These are phyloP conservation scores for Philopedon plagiatum DNA, from an alignment of 2,888 invertebrate genomes.

Conservation along the genomic window DNA sequence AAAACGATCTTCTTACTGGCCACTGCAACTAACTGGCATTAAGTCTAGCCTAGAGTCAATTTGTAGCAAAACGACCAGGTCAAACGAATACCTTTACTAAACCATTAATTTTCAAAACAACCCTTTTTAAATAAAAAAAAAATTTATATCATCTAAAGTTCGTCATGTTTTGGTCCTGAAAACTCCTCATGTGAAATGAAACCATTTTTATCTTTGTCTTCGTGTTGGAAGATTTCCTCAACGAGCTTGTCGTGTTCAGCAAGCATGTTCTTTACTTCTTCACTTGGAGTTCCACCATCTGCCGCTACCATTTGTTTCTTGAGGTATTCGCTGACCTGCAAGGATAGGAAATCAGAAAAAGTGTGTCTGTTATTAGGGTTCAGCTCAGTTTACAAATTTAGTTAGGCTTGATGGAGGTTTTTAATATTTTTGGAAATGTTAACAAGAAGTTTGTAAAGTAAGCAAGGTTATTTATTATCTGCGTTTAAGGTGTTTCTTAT, in stretches of 20 bases:
- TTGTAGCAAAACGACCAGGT: too few relatives aligned
- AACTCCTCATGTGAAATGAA: slow-evolving; percentile 97
- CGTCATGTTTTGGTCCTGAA: slow-evolving; percentile 97
- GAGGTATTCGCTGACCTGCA: slow-evolving; percentile 91
- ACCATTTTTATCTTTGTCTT: slow-evolving; percentile 97
- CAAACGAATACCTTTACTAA: too few relatives aligned
- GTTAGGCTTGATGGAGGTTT: slow-evolving; percentile 10
- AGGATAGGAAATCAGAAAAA: slow-evolving; percentile 41
- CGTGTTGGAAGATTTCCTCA: slow-evolving; percentile 97
- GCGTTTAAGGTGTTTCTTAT: too few relatives aligned
- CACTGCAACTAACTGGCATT: too few relatives aligned
- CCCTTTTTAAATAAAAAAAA: neutral
- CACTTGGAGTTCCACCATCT: slow-evolving; percentile 80
- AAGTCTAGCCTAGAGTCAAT: too few relatives aligned
- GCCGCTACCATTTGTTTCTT: slow-evolving; percentile 92
- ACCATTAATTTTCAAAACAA: neutral
- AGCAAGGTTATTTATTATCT: too few relatives aligned
- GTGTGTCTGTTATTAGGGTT: neutral
- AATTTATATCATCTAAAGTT: slow-evolving; percentile 76
- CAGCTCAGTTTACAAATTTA: slow-evolving; percentile 7
- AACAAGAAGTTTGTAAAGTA: neutral
- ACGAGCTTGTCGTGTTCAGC: slow-evolving; percentile 94
- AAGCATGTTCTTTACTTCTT: slow-evolving; percentile 86
- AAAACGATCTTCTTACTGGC: too few relatives aligned
- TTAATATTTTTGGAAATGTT: too few relatives aligned